phyloP scores from a whole-genome alignment of 2,797 vertebrate genomes.

The Sebastes miniatus region DNA sequence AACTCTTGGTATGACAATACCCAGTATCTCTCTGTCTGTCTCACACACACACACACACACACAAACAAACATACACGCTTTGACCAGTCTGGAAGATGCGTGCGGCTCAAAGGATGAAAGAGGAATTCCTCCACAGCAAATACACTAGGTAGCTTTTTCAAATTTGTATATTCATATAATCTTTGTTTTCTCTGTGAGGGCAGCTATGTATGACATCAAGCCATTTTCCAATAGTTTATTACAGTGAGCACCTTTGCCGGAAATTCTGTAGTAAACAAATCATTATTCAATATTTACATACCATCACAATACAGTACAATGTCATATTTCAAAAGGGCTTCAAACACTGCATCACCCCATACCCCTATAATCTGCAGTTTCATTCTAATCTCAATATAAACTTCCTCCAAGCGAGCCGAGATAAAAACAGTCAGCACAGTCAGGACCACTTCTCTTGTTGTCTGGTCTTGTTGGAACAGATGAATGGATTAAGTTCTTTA shows the following conservation, averaged over 20 bases:
- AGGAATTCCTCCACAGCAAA: constrained; percentile 11
- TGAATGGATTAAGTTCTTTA: constrained; percentile 44
- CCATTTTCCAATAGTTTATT: not conserved
- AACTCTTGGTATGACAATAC: not conserved
- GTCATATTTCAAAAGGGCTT: constrained; percentile 17
- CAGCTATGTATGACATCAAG: not conserved
- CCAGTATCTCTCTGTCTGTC: not conserved
- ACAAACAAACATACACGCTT: not conserved
- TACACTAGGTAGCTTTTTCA: not conserved
- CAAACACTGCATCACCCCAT: not conserved
- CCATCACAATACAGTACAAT: not conserved
- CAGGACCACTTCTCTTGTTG: not conserved
- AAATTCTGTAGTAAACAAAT: constrained; percentile 16
- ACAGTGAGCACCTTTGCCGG: not conserved
- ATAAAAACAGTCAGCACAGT: not conserved
- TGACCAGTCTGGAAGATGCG: not conserved
- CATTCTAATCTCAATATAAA: not conserved
- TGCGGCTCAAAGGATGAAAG: not conserved
- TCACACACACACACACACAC: not conserved
- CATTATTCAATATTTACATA: constrained; percentile 6
- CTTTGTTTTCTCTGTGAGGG: not conserved
- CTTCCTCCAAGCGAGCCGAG: constrained; percentile 5
- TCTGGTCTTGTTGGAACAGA: constrained; percentile 45
- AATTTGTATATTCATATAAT: constrained; percentile 21
- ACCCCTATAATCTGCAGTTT: not conserved